Conservation (phyloP, 2,888 invertebrate species). For the Hydrotaea diabolus region DNA sequence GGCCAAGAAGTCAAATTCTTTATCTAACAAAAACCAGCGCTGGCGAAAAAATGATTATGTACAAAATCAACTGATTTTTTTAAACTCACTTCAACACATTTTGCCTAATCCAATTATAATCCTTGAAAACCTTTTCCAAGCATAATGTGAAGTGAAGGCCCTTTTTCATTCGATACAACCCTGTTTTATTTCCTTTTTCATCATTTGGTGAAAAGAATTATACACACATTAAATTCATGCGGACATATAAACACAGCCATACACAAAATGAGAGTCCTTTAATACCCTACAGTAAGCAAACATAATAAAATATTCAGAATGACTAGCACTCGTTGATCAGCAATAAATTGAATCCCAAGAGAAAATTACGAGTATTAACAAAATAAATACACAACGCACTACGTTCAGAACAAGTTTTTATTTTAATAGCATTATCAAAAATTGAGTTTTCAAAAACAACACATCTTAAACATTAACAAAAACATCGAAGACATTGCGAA, state of each 20-base stretch:
- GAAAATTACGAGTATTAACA: not conserved
- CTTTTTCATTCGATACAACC: not conserved
- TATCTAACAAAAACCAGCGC: too few relatives aligned
- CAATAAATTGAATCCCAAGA: not conserved
- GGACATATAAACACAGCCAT: not conserved
- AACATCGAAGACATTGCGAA: not conserved
- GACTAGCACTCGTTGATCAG: constrained; percentile 4
- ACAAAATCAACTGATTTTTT: too few relatives aligned
- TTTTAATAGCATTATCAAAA: too few relatives aligned
- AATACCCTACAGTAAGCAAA: constrained; percentile 14
- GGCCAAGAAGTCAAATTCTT: too few relatives aligned
- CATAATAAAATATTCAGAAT: not conserved
- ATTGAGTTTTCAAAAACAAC: not conserved
- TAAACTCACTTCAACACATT: too few relatives aligned
- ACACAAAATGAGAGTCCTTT: not conserved
- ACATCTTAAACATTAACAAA: not conserved
- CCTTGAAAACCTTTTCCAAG: too few relatives aligned
- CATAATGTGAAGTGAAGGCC: too few relatives aligned
- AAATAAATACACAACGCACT: not conserved
- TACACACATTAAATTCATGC: constrained; percentile 12
- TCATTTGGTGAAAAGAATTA: constrained; percentile 5
- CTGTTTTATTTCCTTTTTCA: constrained; percentile 22
- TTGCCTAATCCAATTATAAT: too few relatives aligned
- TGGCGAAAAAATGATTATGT: too few relatives aligned
- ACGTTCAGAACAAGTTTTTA: not conserved